Percentiles rank a stretch among this genome's conserved stretches.
Conservation (phyloP, 2,888 invertebrate genomes). For the Cynaeus angustus region DNA sequence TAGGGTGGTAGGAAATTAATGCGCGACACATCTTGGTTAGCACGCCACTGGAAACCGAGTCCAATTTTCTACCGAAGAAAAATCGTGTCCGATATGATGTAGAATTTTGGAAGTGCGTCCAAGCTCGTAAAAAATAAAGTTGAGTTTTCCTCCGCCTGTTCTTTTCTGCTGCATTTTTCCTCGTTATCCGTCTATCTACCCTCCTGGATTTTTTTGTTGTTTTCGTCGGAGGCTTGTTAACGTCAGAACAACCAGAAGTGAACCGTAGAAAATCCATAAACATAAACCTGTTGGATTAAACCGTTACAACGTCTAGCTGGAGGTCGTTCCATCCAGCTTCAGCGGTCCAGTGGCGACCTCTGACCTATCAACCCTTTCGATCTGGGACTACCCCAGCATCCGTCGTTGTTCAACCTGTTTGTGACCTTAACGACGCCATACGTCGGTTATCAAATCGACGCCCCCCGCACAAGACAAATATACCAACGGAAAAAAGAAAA, state of each 20-base stretch:
- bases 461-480: conserved; percentile 5
- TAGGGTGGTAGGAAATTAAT: conserved; percentile 29
- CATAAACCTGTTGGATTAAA: conserved; percentile 55
- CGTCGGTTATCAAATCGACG: conserved; percentile 27
- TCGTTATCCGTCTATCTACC: too few species aligned
- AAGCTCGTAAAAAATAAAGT: too few species aligned
- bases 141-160: too few species aligned
- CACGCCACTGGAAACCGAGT: not conserved
- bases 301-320: conserved; percentile 50
- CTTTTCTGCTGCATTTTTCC: too few species aligned
- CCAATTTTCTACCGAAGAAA: too few species aligned
- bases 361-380: conserved; percentile 58
- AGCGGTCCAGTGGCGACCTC: conserved; percentile 57
- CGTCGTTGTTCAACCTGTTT: conserved; percentile 44
- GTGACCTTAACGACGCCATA: conserved; percentile 36
- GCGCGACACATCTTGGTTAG: conserved; percentile 12
- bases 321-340: conserved; percentile 49
- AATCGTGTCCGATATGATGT: too few species aligned
- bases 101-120: too few species aligned
- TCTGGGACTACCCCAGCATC: conserved; percentile 50
- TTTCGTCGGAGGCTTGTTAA: conserved; percentile 14
- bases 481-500: not conserved
- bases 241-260: conserved; percentile 29
- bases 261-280: conserved; percentile 49
- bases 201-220: too few species aligned